phyloP scores from a whole-genome alignment of 2,113 vertebrate species.

The human region DNA sequence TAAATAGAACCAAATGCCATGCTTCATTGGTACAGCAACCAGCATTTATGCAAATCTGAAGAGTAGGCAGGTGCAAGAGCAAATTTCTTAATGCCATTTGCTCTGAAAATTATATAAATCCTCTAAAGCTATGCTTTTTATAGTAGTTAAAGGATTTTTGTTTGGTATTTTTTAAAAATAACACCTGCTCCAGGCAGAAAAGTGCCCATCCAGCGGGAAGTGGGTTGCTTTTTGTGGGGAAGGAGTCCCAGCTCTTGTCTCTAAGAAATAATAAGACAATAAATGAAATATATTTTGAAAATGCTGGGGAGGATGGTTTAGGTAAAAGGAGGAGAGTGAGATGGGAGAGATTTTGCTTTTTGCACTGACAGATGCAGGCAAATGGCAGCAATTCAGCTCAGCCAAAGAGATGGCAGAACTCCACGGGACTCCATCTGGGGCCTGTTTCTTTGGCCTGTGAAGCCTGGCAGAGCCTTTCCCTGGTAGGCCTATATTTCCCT shows the following conservation, averaged over 20 bases:
- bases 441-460: constrained; percentile 69
- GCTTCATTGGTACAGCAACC: constrained; percentile 73
- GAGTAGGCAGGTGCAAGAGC: constrained; percentile 82
- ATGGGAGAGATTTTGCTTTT: constrained; percentile 38
- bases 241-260: constrained; percentile 1
- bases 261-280: constrained; percentile 58
- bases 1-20: constrained; percentile 65
- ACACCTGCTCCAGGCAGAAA: constrained; percentile 78
- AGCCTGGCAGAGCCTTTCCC: constrained; percentile 40
- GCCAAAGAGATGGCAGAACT: constrained; percentile 57
- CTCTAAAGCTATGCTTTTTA: constrained; percentile 75
- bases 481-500: background rate
- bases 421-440: constrained; percentile 70
- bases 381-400: constrained; percentile 61
- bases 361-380: constrained; percentile 63
- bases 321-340: background rate
- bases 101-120: constrained; percentile 78
- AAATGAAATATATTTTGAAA: constrained; percentile 58
- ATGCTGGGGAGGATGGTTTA: background rate
- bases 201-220: constrained; percentile 55
- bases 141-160: constrained; percentile 74
- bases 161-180: constrained; percentile 78
- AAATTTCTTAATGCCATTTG: constrained; percentile 83
- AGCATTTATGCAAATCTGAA: constrained; percentile 82
- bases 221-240: constrained; percentile 48